A percentile compares a stretch with the other conserved stretches of the same genome.
These are phyloP conservation scores for Stomatorhinus walkeri DNA, from an alignment of 2,797 vertebrate genomes.

Conservation along the genomic window DNA sequence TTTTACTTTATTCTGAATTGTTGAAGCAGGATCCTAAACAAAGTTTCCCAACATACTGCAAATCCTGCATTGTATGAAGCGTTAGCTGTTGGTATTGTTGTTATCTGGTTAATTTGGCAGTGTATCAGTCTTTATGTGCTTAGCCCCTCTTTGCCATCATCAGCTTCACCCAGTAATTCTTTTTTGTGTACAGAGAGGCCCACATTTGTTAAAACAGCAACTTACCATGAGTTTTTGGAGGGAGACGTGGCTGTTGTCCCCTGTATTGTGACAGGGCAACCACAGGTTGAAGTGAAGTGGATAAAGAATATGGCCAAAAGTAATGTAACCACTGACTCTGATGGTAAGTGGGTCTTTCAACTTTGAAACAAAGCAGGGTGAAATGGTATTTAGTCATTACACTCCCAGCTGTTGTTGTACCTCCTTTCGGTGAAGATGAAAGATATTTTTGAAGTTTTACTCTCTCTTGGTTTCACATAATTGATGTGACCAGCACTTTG, in stretches of 20 bases:
- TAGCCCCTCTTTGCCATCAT: neutral
- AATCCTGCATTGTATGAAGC: neutral
- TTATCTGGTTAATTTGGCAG: neutral
- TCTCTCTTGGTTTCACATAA: neutral
- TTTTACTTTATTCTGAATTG: neutral
- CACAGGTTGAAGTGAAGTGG: slow-evolving; percentile 54
- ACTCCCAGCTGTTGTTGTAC: neutral
- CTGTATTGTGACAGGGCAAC: slow-evolving; percentile 51
- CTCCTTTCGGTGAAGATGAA: neutral
- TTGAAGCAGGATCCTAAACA: neutral
- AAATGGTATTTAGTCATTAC: neutral
- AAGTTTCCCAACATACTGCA: neutral
- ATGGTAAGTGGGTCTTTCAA: slow-evolving; percentile 44
- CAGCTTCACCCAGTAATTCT: neutral
- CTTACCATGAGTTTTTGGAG: slow-evolving; percentile 59
- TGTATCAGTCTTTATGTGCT: neutral
- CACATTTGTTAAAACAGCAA: slow-evolving; percentile 44
- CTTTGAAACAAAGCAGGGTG: neutral
- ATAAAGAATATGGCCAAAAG: slow-evolving; percentile 18
- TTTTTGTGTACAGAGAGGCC: slow-evolving; percentile 45
- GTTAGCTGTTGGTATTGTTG: neutral
- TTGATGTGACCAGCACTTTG: neutral
- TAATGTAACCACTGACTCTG: slow-evolving; percentile 25
- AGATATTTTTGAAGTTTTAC: neutral
- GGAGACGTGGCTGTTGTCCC: slow-evolving; percentile 45